Evolutionary conservation across 2,888 invertebrate genomes (phyloP), one percentile per base, ranked within the genome.

Genomic region (Rhamnusium bicolor): DNA sequence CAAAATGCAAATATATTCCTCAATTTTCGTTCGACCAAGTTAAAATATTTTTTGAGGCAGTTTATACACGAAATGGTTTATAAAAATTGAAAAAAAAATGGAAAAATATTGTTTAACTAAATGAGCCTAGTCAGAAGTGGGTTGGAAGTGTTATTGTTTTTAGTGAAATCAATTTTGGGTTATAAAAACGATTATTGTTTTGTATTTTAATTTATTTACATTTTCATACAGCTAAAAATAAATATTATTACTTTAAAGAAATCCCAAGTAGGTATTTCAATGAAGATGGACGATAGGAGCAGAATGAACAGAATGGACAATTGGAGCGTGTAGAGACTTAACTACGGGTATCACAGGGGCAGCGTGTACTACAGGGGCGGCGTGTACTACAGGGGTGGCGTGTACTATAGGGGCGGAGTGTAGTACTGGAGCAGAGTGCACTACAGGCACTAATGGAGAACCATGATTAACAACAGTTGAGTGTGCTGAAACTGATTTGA

Each of bases 321-420:
- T 40, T 5, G 40, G 40, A 3, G 19, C 51, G 18, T 51, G 82
- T 24, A 78, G 79, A 10, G 79, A 72, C 19, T 73, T 76, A 32
- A 82, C 81, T 14, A 80, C 78, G 21, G 81, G 69, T 12, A 81
- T 72, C 16, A 81, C 32, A 19, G 60, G 60, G 10, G 75, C 79
- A 46, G 86, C 83, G 73, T 89, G 89, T 27, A 89, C 85, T 4
- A 80, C 69, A 8, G 82, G 80, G 10, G 78, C 78, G 40, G 73
- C 63, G 72, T 79, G 75, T 3, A 81, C 81, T 19, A 79, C 84
- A n/a, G 89, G 80, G 47, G 81, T 77, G 21, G 83, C 67, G 71
- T 80, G 60, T 12, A 82, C 74, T n/a, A 82, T 70, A 21, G 82
- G 81, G 1, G 81, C 79, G 5, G 82, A 78, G 66, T 82, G 83